phyloP scores from a whole-genome alignment of 2,888 invertebrate genomes.

The Synanthedon vespiformis region DNA sequence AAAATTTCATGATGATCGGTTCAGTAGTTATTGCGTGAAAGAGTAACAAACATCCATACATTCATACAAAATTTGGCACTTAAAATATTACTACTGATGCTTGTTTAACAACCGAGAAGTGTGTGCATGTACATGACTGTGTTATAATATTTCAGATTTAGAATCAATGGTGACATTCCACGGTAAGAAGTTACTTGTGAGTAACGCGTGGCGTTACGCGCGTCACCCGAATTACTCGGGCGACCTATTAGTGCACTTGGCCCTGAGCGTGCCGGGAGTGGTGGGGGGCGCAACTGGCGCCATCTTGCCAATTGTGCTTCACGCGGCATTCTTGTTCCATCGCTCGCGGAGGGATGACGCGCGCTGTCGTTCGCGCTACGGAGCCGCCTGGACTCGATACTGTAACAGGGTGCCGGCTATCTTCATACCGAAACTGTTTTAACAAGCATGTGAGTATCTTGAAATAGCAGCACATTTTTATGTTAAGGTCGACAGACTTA shows the following conservation, averaged over 20 bases:
- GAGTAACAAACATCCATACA: no score
- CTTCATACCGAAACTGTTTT: conserved; percentile 81
- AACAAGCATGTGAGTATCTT: conserved; percentile 19
- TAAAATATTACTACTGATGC: no score
- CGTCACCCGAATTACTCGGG: conserved; percentile 93
- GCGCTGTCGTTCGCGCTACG: conserved; percentile 79
- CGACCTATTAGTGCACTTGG: conserved; percentile 80
- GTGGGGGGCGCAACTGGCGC: conserved; percentile 56
- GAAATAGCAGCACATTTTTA: no score
- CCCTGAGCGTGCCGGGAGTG: conserved; percentile 60
- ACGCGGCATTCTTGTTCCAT: conserved; percentile 73
- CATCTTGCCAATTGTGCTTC: conserved; percentile 72
- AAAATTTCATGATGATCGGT: no score
- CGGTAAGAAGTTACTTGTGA: conserved; percentile 81
- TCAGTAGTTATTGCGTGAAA: no score
- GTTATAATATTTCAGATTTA: conserved; percentile 69
- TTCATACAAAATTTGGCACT: no score
- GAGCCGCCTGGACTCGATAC: conserved; percentile 86
- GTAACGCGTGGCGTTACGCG: conserved; percentile 84
- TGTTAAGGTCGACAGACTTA: no score
- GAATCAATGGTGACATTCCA: conserved; percentile 81
- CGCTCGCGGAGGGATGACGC: conserved; percentile 77
- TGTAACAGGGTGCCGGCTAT: conserved; percentile 80
- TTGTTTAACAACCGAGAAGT: no score
- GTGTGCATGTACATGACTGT: no score